Percentiles rank a stretch among this genome's conserved stretches.
phyloP scores from a whole-genome alignment of 2,797 vertebrate species.

The Neosalanx taihuensis region DNA sequence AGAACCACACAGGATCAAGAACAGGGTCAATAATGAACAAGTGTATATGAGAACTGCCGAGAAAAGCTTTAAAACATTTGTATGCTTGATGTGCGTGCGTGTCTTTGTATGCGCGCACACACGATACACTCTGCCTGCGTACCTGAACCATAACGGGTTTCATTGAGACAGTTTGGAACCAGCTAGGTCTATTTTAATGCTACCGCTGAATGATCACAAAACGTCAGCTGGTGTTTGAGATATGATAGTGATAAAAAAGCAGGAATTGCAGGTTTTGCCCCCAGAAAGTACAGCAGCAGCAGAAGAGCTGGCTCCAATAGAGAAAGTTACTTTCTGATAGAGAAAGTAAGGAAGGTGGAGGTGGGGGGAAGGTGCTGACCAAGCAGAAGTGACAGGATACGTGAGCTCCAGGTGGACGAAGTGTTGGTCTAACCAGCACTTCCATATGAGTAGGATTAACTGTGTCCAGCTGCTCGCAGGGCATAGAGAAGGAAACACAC shows the following conservation, averaged over 20 bases:
- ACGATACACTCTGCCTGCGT: no score
- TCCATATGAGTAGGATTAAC: neutral
- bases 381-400: conserved; percentile 15
- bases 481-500: neutral
- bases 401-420: conserved; percentile 4
- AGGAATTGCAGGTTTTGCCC: conserved; percentile 29
- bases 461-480: neutral
- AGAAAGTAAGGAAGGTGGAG: no score
- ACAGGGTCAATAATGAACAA: neutral
- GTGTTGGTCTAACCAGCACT: neutral
- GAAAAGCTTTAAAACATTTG: neutral
- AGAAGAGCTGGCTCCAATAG: conserved; percentile 17
- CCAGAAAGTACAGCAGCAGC: conserved; percentile 12
- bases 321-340: no score
- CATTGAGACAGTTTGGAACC: no score
- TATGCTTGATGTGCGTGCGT: no score
- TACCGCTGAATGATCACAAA: neutral
- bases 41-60: neutral
- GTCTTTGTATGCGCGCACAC: no score
- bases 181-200: neutral
- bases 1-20: neutral
- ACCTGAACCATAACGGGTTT: no score
- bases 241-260: conserved; percentile 20
- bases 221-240: neutral
- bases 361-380: neutral